Percentiles rank a stretch among this genome's conserved stretches.
Conservation (phyloP, 2,888 invertebrate species). For the Melangyna quadrimaculata region DNA sequence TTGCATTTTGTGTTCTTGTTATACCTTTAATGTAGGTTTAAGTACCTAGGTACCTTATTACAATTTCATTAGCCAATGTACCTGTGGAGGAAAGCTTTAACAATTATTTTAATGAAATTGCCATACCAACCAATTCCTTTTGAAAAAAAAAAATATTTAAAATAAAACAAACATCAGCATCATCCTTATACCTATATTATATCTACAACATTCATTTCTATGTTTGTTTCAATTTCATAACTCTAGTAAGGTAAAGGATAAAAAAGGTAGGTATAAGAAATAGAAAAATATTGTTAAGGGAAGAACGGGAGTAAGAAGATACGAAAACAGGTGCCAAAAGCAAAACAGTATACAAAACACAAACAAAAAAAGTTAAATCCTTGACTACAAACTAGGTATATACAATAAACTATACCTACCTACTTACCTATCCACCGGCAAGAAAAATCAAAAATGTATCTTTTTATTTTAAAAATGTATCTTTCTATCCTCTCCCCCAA, state of each 20-base stretch:
- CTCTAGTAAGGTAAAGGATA: not conserved
- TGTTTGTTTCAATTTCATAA: not conserved
- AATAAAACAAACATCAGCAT: not conserved
- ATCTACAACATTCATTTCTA: constrained; percentile 22
- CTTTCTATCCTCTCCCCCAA: constrained; percentile 1
- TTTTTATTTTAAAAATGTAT: not conserved
- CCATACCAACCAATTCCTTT: constrained; percentile 71
- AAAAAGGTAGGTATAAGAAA: not conserved
- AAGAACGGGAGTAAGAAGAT: not conserved
- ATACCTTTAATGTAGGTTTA: not conserved
- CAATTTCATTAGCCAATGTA: constrained; percentile 63
- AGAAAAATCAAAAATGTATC: constrained; percentile 26
- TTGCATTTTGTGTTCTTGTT: not conserved
- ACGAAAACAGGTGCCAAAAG: not conserved
- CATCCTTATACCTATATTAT: constrained; percentile 18
- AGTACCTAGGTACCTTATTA: constrained; percentile 6
- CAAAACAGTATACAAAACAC: not conserved
- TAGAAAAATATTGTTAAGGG: constrained; percentile 31
- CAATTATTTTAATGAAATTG: constrained; percentile 73
- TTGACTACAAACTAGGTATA: constrained; percentile 59
- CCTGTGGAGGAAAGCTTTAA: not conserved
- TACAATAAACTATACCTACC: too few relatives aligned
- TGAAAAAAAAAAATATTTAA: constrained; percentile 36
- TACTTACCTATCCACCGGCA: constrained; percentile 40
- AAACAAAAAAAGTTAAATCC: constrained; percentile 55